Conservation (phyloP, 2,113 vertebrate genomes). For the Amblyornis subalaris region DNA sequence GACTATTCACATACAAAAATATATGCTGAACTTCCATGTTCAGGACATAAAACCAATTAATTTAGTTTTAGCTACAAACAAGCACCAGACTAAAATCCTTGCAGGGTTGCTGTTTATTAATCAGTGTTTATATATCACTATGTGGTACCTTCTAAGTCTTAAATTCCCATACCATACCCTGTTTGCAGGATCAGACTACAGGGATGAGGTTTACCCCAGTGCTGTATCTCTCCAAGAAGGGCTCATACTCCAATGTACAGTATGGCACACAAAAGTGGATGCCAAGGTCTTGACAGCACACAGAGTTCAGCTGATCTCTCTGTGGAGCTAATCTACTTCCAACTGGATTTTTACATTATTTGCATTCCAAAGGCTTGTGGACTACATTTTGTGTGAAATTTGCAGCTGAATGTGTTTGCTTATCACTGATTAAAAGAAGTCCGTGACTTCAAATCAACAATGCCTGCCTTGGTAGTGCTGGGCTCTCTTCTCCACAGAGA, state of each 20-base stretch:
- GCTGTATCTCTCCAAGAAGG: not conserved
- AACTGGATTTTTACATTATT: not conserved
- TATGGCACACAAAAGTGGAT: not conserved
- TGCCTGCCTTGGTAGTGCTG: not conserved
- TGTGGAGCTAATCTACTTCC: fast-evolving
- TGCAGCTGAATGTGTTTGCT: not conserved
- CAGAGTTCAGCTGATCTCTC: not conserved
- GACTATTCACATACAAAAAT: not conserved
- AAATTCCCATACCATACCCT: not conserved
- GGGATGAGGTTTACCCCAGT: not conserved
- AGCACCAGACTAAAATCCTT: not conserved
- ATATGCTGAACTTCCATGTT: not conserved
- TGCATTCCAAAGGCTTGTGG: not conserved
- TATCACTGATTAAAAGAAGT: not conserved
- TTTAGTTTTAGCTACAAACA: not conserved
- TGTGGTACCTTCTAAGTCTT: not conserved
- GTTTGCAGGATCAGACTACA: not conserved
- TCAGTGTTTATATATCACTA: not conserved
- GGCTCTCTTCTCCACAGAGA: not conserved
- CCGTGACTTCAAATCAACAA: not conserved
- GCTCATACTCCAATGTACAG: fast-evolving
- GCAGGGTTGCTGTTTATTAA: not conserved
- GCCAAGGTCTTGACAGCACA: fast-evolving
- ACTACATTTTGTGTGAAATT: not conserved
- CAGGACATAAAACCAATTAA: fast-evolving